Evolutionary conservation across 1,140 invertebrate species (phyloP).

Genomic region (Brachionus rubens): DNA sequence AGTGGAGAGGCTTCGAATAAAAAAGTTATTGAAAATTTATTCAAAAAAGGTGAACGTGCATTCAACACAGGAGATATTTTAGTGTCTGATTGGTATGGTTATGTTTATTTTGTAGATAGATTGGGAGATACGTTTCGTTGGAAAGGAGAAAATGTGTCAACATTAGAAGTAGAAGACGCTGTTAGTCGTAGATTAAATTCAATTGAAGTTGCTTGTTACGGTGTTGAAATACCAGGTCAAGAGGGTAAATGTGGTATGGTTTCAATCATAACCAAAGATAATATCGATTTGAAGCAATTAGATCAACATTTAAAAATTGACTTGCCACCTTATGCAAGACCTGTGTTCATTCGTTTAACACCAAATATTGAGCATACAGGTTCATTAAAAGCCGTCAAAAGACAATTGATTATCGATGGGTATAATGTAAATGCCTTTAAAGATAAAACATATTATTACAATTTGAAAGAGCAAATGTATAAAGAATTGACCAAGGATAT

Average conservation of each 20-base stretch:
- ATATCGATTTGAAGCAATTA: slow-evolving; percentile 19
- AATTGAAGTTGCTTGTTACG: slow-evolving; percentile 86
- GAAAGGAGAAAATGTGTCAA: slow-evolving; percentile 98
- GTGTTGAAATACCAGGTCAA: slow-evolving; percentile 72
- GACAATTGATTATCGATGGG: not conserved
- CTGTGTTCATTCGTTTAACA: slow-evolving; percentile 40
- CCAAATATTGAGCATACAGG: slow-evolving; percentile 19
- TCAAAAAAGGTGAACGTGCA: slow-evolving; percentile 79
- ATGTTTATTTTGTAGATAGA: slow-evolving; percentile 90
- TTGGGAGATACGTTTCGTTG: slow-evolving; percentile 92
- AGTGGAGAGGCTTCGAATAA: slow-evolving; percentile 78
- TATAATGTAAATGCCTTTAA: slow-evolving; percentile 7
- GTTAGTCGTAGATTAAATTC: slow-evolving; percentile 67
- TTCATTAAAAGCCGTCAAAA: slow-evolving; percentile 35
- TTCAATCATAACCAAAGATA: not conserved
- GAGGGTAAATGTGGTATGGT: slow-evolving; percentile 44
- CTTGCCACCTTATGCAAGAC: slow-evolving; percentile 29
- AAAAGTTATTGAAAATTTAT: slow-evolving; percentile 85
- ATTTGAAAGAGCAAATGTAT: not conserved
- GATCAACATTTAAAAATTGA: not conserved
- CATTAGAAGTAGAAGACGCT: slow-evolving; percentile 89
- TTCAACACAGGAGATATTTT: slow-evolving; percentile 93
- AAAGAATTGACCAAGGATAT: not conserved
- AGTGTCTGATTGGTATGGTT: slow-evolving; percentile 83
- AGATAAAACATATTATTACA: slow-evolving; percentile 31